Evolutionary conservation across 2,888 invertebrate genomes (phyloP), one percentile per base, ranked within the genome.

Genomic region (Ophioninae sp.): DNA sequence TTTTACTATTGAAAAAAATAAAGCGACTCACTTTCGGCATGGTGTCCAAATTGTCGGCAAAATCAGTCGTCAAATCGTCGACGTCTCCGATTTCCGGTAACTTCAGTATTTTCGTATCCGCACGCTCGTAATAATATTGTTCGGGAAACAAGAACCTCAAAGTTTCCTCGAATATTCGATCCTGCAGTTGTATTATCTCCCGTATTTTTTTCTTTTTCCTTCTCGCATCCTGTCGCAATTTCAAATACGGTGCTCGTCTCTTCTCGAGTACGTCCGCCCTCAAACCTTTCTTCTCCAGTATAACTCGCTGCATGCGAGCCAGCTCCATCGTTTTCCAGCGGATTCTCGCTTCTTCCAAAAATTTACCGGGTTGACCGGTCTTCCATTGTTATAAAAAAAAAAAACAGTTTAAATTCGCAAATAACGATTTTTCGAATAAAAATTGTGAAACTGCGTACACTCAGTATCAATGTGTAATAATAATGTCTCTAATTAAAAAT

Each of bases 301-400:
- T 94, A 84, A 95, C 93, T 91, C 94, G 91, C 92, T 95, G 94
- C 90, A 96, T 95, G 0, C 96, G 94, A 85, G 95, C 94, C 70
- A 96, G 93, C 88, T 96, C 95, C 86, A 95, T 94, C 84, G 94
- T 94, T 87, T 95, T 94, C 95, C 95, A 95, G 87, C 94, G 94
- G 86, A 95, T 94, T 89, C 94, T 91, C 6, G 93, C 91, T 88
- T 87, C 92, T 93, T 73, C 94, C 93, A 30, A 93, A 85, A 90
- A 87, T 85, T 91, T 82, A 75, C 86, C 82, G 37, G 85, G 50
- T 68, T 70, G 82, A 41, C 82, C 70, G 78, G 64, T 84, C 92
- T 69, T 89, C 76, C 67, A 57, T 77, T 13, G 50, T 2, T n/a
- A 56, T 10, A 6, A 7, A 7, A 7, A 69, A 56, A 73, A 69